Evolutionary conservation across 2,888 invertebrate species (phyloP).

Genomic region (Dolichomitus sp.): DNA sequence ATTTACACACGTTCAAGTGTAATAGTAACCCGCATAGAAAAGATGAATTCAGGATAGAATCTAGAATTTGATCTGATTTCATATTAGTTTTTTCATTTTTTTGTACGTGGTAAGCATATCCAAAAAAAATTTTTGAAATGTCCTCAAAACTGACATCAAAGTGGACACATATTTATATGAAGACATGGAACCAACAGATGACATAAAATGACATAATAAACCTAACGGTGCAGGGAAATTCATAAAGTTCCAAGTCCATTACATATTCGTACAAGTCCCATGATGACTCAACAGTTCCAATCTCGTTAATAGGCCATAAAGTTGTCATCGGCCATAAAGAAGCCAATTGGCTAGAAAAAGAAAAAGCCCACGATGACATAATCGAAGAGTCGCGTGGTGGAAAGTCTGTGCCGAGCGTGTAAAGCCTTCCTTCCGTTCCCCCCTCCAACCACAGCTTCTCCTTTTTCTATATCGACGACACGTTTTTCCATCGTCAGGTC

Average conservation of each 20-base stretch:
- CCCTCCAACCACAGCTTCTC: neutral
- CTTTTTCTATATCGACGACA: neutral
- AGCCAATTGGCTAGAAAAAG: slow-evolving; percentile 1
- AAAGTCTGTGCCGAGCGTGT: neutral
- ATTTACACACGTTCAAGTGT: too few species aligned
- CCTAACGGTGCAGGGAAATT: neutral
- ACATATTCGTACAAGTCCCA: neutral
- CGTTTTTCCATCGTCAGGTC: slow-evolving; percentile 22
- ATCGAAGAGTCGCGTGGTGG: neutral
- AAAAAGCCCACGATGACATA: slow-evolving; percentile 1
- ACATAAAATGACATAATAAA: neutral
- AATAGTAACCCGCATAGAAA: too few species aligned
- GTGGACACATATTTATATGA: too few species aligned
- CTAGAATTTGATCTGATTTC: too few species aligned
- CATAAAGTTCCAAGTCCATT: neutral
- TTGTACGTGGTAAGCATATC: too few species aligned
- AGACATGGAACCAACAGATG: neutral
- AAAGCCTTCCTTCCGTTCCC: neutral
- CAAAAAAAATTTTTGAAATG: too few species aligned
- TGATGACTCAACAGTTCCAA: slow-evolving; percentile 46
- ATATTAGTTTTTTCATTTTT: too few species aligned
- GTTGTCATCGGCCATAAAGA: slow-evolving; percentile 33
- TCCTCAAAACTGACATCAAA: too few species aligned
- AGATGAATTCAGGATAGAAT: too few species aligned
- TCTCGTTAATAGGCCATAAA: slow-evolving; percentile 55